Conservation (phyloP, 1,140 invertebrate species). For the Anagrus nilaparvatae region DNA sequence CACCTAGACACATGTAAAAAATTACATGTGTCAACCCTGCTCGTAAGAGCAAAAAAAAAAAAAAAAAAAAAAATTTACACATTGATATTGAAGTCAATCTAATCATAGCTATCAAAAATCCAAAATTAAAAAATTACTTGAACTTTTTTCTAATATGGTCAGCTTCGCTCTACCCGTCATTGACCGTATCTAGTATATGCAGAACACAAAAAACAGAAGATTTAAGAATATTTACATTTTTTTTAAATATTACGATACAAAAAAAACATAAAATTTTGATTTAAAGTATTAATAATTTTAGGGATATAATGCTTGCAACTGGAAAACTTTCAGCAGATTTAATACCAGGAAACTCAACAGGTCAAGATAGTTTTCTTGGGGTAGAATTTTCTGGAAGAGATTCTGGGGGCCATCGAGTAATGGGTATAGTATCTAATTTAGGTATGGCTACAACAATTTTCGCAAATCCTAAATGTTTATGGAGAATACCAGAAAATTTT, state of each 20-base stretch:
- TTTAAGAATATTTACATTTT: neutral
- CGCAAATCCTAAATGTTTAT: slow-evolving; percentile 36
- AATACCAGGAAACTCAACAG: slow-evolving; percentile 44
- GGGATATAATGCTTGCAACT: slow-evolving; percentile 63
- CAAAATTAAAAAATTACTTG: neutral
- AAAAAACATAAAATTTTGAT: neutral
- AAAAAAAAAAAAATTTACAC: neutral
- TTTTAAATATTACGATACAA: neutral
- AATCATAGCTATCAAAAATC: neutral
- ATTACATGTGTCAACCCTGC: neutral
- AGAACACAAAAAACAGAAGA: neutral
- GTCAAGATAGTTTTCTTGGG: slow-evolving; percentile 56
- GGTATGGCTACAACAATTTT: slow-evolving; percentile 48
- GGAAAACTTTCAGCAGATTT: slow-evolving; percentile 56
- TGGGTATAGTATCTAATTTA: slow-evolving; percentile 47
- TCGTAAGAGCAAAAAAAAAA: neutral
- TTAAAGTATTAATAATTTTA: slow-evolving; percentile 37
- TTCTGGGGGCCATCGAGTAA: slow-evolving; percentile 46
- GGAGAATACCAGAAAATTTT: slow-evolving; percentile 71
- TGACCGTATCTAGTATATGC: too few species aligned
- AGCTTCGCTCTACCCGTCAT: neutral
- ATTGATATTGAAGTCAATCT: neutral
- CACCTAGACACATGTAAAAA: slow-evolving; percentile 45
- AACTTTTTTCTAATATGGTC: neutral
- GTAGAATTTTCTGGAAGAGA: slow-evolving; percentile 55